Percentiles rank a stretch among this genome's conserved stretches.
Evolutionary conservation across 2,888 invertebrate genomes (phyloP).

Genomic region (Stomorhina lunata): DNA sequence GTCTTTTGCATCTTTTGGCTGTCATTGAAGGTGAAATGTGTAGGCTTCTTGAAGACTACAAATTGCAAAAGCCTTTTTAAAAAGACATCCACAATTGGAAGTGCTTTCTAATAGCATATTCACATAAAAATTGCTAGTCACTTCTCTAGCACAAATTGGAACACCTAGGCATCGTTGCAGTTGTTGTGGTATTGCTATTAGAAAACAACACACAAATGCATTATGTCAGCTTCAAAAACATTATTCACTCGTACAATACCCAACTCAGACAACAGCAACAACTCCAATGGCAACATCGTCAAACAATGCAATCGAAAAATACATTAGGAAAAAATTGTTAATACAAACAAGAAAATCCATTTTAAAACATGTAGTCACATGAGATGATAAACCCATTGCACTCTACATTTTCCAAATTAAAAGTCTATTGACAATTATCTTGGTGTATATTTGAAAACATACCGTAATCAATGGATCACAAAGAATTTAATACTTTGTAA

Average conservation of each 20-base stretch:
- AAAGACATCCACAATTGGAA: too few species aligned
- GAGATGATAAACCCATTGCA: background rate
- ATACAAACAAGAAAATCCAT: background rate
- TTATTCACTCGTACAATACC: slow-evolving; percentile 33
- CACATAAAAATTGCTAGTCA: too few species aligned
- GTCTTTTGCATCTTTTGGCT: too few species aligned
- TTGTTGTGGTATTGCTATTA: background rate
- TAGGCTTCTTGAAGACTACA: too few species aligned
- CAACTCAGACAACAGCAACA: background rate
- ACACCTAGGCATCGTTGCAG: background rate
- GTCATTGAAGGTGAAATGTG: too few species aligned
- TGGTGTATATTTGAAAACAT: too few species aligned
- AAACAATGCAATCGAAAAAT: background rate
- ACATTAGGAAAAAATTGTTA: background rate
- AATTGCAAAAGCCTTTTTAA: too few species aligned
- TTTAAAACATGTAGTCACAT: background rate
- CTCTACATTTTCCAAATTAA: background rate
- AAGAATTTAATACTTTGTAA: too few species aligned
- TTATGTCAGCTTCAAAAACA: slow-evolving; percentile 54
- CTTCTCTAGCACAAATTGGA: too few species aligned
- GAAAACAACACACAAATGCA: slow-evolving; percentile 43
- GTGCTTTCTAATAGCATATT: too few species aligned
- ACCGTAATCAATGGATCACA: too few species aligned
- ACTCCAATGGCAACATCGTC: background rate
- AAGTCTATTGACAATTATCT: background rate